Evolutionary conservation across 2,797 vertebrate genomes (phyloP).

Genomic region (Trematomus bernacchii): DNA sequence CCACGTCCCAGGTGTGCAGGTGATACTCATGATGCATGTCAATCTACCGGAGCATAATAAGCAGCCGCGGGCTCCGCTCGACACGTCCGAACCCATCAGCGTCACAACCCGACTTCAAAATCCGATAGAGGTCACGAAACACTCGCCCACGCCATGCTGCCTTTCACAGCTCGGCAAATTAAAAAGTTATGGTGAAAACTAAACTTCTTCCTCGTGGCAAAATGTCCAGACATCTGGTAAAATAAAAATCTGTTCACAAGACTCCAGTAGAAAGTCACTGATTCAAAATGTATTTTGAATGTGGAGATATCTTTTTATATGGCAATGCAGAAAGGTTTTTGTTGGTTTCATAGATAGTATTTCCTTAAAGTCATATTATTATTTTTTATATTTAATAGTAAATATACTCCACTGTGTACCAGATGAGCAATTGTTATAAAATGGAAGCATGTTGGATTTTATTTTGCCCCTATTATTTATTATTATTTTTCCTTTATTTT

Average conservation of each 20-base stretch:
- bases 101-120: constrained; percentile 34
- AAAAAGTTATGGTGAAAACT: constrained; percentile 13
- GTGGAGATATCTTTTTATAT: too few species aligned
- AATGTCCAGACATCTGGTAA: neutral
- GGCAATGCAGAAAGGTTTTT: too few species aligned
- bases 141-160: constrained; percentile 5
- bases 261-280: neutral
- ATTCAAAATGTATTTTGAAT: neutral
- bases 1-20: constrained; percentile 40
- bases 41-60: constrained; percentile 38
- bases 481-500: too few species aligned
- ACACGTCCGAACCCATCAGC: constrained; percentile 28
- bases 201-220: neutral
- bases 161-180: constrained; percentile 24
- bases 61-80: constrained; percentile 23
- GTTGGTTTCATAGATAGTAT: too few species aligned
- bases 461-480: too few species aligned
- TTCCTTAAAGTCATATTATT: too few species aligned
- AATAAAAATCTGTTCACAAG: neutral
- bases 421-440: too few species aligned
- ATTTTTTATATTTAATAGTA: too few species aligned
- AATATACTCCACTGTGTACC: too few species aligned
- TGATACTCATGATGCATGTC: constrained; percentile 32
- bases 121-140: constrained; percentile 24
- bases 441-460: too few species aligned